Evolutionary conservation across 1,140 invertebrate species (phyloP), one percentile per base, ranked within the genome.

Genomic region (Drosophila insularis): DNA sequence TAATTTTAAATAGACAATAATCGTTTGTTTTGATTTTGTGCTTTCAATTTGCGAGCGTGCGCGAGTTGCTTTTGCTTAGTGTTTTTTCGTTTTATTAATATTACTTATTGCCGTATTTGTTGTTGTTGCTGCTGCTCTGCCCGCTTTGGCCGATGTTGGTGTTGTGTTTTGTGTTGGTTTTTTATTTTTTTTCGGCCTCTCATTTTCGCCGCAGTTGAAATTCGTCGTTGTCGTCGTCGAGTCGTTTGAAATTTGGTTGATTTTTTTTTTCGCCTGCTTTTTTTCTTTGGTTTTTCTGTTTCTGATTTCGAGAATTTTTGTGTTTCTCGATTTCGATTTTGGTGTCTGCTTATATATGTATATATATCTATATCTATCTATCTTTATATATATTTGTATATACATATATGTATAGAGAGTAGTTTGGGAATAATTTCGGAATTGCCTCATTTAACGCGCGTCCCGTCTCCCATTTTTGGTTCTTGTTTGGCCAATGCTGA

Each of bases 1-100:
- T 90, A 87, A 78, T 90, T 90, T 90, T 90, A 90, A 90, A 84
- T 90, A 80, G 82, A 80, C 82, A 90, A 82, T 90, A 81, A 90
- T 90, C 73, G 73, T 87, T 89, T 89, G 75, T 90, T 90, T 90
- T 78, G 86, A 80, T 81, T 89, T 86, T 80, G 78, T 77, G 84
- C 80, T 87, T 87, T 84, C 84, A 89, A 81, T 81, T 86, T 81
- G 74, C 69, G 80, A 89, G 80, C 74, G 85, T 77, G 79, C 82
- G 79, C 82, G 66, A 82, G 77, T 81, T 79, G 68, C 82, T 87
- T 71, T 81, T 79, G 68, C 82, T 87, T 71, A 73, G 43, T 37
- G 58, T 71, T 81, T 78, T 32, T 50, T 43, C 31, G 71, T 81
- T 75, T 74, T 65, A 37, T 63, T 79, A 21, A 68, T 80, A 17